These are phyloP conservation scores for Gallinago media DNA, from an alignment of 2,113 vertebrate genomes.

Conservation along the genomic window DNA sequence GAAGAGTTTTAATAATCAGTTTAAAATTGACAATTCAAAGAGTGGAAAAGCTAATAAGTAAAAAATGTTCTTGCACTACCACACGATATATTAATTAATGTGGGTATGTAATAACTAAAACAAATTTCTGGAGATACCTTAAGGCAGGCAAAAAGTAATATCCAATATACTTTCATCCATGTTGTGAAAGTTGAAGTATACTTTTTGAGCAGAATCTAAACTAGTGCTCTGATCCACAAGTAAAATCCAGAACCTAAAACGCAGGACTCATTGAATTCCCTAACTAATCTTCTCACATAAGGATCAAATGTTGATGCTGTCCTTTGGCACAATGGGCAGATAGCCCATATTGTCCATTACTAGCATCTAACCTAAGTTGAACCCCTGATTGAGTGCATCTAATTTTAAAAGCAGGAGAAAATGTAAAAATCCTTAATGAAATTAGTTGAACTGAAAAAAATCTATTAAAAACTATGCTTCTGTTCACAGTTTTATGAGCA, in stretches of 20 bases:
- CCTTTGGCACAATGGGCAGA: not conserved
- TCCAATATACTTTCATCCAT: not conserved
- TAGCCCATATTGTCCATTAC: not conserved
- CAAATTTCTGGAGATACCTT: not conserved
- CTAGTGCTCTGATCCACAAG: not conserved
- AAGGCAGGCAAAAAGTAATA: not conserved
- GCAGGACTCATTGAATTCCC: not conserved
- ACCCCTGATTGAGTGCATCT: not conserved
- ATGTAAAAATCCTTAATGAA: not conserved
- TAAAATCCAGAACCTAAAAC: not conserved
- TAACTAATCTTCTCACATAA: not conserved
- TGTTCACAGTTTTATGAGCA: not conserved
- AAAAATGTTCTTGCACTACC: not conserved
- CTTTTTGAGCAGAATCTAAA: not conserved
- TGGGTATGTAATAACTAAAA: not conserved
- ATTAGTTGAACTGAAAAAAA: not conserved
- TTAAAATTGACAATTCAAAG: not conserved
- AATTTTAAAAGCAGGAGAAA: not conserved
- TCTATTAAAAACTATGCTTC: not conserved
- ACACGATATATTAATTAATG: not conserved
- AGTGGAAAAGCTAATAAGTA: conserved; percentile 11
- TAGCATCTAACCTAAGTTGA: not conserved
- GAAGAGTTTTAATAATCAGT: not conserved
- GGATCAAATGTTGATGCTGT: not conserved
- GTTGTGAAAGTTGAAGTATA: not conserved